A percentile compares a stretch with the other conserved stretches of the same genome.
Conservation (phyloP, 2,888 invertebrate species). For the Tetranychus truncatus region DNA sequence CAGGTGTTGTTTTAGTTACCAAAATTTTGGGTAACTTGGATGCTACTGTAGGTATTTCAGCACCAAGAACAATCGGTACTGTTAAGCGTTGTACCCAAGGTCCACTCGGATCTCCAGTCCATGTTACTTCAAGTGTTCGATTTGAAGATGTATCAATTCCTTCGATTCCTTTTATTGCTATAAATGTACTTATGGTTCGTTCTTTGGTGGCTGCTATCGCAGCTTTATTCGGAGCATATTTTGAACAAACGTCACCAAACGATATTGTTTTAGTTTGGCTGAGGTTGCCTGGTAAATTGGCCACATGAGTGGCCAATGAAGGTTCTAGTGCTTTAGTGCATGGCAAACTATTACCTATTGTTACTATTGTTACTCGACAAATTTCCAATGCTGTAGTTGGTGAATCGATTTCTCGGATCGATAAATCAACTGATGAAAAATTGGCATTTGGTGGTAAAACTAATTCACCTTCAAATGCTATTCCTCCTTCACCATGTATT, state of each 20-base stretch:
- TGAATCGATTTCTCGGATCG: background rate
- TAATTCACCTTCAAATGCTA: background rate
- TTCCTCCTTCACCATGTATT: background rate
- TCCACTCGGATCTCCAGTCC: background rate
- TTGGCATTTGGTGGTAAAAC: background rate
- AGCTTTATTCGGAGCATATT: background rate
- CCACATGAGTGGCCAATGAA: background rate
- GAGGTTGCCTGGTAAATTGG: background rate
- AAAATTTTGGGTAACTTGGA: background rate
- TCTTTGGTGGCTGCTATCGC: background rate
- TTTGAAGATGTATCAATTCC: background rate
- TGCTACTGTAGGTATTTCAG: background rate
- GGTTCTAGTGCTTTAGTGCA: background rate
- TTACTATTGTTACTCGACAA: background rate
- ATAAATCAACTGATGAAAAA: background rate
- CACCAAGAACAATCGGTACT: background rate
- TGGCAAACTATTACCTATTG: background rate
- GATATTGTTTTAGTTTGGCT: background rate
- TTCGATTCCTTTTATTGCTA: background rate
- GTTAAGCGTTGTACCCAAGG: background rate
- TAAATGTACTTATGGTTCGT: background rate
- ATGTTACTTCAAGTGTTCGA: background rate
- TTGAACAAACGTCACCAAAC: conserved; percentile 7
- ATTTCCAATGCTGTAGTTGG: background rate
- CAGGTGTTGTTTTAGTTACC: background rate